These are phyloP conservation scores for Syngnathus acus DNA, from an alignment of 2,797 vertebrate genomes.

Conservation along the genomic window DNA sequence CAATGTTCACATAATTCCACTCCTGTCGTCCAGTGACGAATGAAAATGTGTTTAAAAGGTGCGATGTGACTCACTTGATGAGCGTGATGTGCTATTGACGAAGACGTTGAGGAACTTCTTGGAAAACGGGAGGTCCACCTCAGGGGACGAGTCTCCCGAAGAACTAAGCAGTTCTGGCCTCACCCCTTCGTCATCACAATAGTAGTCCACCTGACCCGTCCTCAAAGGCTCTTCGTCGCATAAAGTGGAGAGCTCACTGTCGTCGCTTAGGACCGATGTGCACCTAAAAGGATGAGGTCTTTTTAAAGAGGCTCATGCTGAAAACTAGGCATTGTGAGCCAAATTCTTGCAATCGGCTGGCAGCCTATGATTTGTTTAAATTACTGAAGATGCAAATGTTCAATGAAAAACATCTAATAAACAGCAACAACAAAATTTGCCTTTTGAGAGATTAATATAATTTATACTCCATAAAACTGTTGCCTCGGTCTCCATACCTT, in stretches of 20 bases:
- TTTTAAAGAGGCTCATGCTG: neutral
- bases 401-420: neutral
- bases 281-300: conserved; percentile 57
- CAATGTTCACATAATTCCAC: neutral
- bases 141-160: conserved; percentile 87
- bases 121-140: conserved; percentile 93
- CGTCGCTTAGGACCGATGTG: conserved; percentile 84
- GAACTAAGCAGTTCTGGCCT: conserved; percentile 71
- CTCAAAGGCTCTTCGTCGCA: conserved; percentile 74
- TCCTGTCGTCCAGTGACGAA: neutral
- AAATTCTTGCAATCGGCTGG: too few relatives aligned
- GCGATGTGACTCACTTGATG: conserved; percentile 82
- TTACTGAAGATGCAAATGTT: neutral
- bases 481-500: too few relatives aligned
- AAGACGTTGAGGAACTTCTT: conserved; percentile 99
- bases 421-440: too few relatives aligned
- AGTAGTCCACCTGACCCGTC: conserved; percentile 59
- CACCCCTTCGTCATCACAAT: conserved; percentile 45
- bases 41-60: neutral
- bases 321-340: neutral
- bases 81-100: conserved; percentile 94
- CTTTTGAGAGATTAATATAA: too few relatives aligned
- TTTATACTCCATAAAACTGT: too few relatives aligned
- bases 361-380: neutral
- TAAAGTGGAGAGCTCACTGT: conserved; percentile 78